A percentile compares a stretch with the other conserved stretches of the same genome.
These are phyloP conservation scores for Lampris megalopsis DNA, from an alignment of 2,113 vertebrate genomes.

Conservation along the genomic window DNA sequence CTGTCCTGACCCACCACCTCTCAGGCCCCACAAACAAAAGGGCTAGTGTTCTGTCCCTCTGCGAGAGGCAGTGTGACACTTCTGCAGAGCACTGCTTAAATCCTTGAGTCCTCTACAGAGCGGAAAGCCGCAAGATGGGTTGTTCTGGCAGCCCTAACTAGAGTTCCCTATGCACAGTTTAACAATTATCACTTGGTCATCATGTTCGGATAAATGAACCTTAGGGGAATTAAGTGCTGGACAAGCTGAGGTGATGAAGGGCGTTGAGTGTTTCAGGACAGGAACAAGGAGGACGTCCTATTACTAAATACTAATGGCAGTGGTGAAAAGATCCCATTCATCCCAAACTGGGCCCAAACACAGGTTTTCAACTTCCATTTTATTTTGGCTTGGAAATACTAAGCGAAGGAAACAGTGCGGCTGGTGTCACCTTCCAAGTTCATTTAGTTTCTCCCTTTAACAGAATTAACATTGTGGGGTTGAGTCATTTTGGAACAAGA, in stretches of 20 bases:
- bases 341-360: neutral
- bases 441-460: neutral
- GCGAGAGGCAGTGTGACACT: slow-evolving; percentile 39
- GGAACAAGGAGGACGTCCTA: slow-evolving; percentile 16
- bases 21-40: slow-evolving; percentile 66
- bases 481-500: neutral
- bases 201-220: slow-evolving; percentile 47
- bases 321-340: slow-evolving; percentile 23
- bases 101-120: slow-evolving; percentile 37
- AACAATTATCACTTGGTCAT: slow-evolving; percentile 29
- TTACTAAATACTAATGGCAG: neutral
- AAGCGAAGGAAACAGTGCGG: neutral
- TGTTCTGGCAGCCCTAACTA: slow-evolving; percentile 33
- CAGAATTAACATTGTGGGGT: neutral
- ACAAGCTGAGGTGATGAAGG: neutral
- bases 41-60: slow-evolving; percentile 55
- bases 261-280: slow-evolving; percentile 15
- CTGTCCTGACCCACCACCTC: slow-evolving; percentile 44
- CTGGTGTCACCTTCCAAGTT: neutral
- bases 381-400: slow-evolving; percentile 6
- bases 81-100: slow-evolving; percentile 55
- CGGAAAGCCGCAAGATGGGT: slow-evolving; percentile 51
- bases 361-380: slow-evolving; percentile 11
- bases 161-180: slow-evolving; percentile 10
- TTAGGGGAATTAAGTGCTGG: slow-evolving; percentile 20